These are phyloP conservation scores for Chorisops tibialis DNA, from an alignment of 2,888 invertebrate genomes.

Conservation along the genomic window DNA sequence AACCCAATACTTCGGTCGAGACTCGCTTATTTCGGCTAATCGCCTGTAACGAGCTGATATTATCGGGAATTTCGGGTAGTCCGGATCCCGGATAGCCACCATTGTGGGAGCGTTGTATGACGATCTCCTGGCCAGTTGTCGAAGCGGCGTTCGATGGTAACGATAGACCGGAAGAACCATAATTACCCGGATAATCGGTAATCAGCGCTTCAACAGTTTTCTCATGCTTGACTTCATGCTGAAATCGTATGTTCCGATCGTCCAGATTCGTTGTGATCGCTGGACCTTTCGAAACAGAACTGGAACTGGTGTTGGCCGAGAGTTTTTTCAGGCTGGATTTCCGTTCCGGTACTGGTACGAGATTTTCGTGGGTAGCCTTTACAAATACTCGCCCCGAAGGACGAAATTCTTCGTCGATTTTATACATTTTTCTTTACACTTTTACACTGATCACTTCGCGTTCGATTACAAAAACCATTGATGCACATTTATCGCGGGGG, in stretches of 20 bases:
- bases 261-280: constrained; percentile 61
- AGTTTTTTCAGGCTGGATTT: constrained; percentile 55
- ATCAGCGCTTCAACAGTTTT: constrained; percentile 57
- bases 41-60: constrained; percentile 60
- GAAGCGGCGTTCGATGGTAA: constrained; percentile 38
- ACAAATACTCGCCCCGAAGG: constrained; percentile 43
- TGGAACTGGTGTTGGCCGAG: background rate
- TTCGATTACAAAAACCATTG: background rate
- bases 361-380: constrained; percentile 40
- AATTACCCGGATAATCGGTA: constrained; percentile 49
- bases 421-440: constrained; percentile 37
- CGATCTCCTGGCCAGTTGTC: constrained; percentile 21
- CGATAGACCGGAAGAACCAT: constrained; percentile 43
- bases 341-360: constrained; percentile 35
- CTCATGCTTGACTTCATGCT: constrained; percentile 58
- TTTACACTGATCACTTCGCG: background rate
- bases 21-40: constrained; percentile 78
- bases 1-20: constrained; percentile 81
- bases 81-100: constrained; percentile 45
- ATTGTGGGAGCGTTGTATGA: constrained; percentile 27
- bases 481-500: background rate
- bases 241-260: constrained; percentile 46
- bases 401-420: constrained; percentile 43
- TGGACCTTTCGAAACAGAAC: constrained; percentile 56
- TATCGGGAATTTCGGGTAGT: constrained; percentile 36